Evolutionary conservation across 1,140 invertebrate species (phyloP).

Genomic region (Drosophila kanapiae): DNA sequence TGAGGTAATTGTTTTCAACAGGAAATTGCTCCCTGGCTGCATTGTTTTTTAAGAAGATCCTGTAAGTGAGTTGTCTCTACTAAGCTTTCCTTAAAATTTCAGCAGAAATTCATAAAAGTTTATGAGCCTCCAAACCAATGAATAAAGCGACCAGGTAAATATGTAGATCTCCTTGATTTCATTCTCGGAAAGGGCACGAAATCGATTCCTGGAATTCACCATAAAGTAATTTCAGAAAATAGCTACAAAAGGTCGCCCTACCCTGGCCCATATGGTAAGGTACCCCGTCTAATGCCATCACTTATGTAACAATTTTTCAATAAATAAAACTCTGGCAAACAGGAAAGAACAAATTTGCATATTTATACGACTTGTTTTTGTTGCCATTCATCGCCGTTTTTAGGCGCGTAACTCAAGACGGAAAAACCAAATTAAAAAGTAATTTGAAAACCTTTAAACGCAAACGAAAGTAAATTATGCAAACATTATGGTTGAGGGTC

Average conservation of each 20-base stretch:
- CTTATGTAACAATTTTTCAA: conserved; percentile 65
- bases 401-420: conserved; percentile 74
- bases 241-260: neutral
- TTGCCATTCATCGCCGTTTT: conserved; percentile 53
- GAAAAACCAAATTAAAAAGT: conserved; percentile 84
- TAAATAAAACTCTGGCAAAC: conserved; percentile 45
- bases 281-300: conserved; percentile 13
- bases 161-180: neutral
- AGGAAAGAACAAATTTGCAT: conserved; percentile 67
- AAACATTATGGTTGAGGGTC: conserved; percentile 73
- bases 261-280: conserved; percentile 1
- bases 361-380: conserved; percentile 74
- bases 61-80: too few species aligned
- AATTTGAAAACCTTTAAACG: conserved; percentile 83
- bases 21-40: neutral
- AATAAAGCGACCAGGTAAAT: neutral
- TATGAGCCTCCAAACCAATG: neutral
- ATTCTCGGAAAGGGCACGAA: conserved; percentile 4
- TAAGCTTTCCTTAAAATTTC: neutral
- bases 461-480: conserved; percentile 82
- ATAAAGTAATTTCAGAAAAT: neutral
- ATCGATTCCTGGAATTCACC: conserved; percentile 20
- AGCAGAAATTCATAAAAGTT: neutral
- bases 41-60: neutral
- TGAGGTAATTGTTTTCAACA: conserved; percentile 31